phyloP scores from a whole-genome alignment of 2,888 invertebrate genomes.

The Xanthorhoe designata region DNA sequence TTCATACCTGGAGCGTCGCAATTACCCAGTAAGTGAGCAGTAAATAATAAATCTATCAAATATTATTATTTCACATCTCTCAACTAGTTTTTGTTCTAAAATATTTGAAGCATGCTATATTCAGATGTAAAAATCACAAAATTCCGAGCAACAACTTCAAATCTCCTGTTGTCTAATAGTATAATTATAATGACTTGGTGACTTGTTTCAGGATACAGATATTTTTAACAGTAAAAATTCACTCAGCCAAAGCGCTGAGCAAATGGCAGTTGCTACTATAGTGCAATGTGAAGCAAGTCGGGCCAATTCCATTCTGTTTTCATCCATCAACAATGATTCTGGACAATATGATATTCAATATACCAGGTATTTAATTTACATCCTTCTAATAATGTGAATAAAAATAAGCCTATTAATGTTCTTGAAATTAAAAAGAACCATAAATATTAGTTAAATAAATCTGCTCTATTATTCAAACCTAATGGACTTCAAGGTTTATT shows the following conservation, averaged over 20 bases:
- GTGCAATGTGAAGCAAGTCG: slow-evolving; percentile 90
- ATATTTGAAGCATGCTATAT: too few relatives aligned
- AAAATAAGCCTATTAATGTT: too few relatives aligned
- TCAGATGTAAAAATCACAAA: too few relatives aligned
- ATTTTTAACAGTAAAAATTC: slow-evolving; percentile 85
- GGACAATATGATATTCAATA: slow-evolving; percentile 91
- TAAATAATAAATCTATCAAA: background rate
- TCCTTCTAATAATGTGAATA: background rate
- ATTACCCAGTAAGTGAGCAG: slow-evolving; percentile 84
- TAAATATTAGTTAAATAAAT: too few relatives aligned
- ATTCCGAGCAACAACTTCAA: too few relatives aligned
- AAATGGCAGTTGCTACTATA: slow-evolving; percentile 89
- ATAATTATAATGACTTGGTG: slow-evolving; percentile 18
- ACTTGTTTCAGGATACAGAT: slow-evolving; percentile 85
- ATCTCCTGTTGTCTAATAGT: too few relatives aligned
- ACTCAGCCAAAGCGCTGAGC: slow-evolving; percentile 87
- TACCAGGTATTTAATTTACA: slow-evolving; percentile 80
- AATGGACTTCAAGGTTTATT: too few relatives aligned
- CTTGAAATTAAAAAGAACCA: too few relatives aligned
- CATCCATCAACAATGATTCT: slow-evolving; percentile 91
- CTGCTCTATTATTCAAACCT: too few relatives aligned
- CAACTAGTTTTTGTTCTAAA: too few relatives aligned
- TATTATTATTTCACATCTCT: too few relatives aligned
- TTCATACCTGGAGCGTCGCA: slow-evolving; percentile 89
- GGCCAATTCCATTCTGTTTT: slow-evolving; percentile 91